Evolutionary conservation across 2,113 vertebrate species (phyloP).

Genomic region (Formicarius rufipectus): DNA sequence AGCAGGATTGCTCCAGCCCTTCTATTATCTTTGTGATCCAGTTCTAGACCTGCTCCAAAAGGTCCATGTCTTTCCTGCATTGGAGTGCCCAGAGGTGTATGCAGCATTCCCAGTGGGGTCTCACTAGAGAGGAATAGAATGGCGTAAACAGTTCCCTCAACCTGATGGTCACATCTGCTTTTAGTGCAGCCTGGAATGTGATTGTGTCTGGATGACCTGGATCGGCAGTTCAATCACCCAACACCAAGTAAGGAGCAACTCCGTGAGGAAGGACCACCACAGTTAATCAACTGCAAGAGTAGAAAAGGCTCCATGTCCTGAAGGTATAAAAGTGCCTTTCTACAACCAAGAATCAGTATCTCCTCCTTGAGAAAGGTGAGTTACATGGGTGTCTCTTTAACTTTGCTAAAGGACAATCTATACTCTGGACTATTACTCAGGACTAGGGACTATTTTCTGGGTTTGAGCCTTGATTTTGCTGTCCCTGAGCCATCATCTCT

Average conservation of each 20-base stretch:
- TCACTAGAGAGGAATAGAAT: not conserved
- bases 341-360: not conserved
- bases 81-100: not conserved
- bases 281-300: not conserved
- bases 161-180: not conserved
- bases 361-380: not conserved
- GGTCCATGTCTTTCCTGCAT: not conserved
- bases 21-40: not conserved
- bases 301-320: fast-evolving
- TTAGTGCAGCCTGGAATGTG: not conserved
- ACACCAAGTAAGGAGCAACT: not conserved
- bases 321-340: not conserved
- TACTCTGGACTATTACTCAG: too few species aligned
- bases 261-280: not conserved
- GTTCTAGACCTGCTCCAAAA: not conserved
- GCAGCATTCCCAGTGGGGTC: too few species aligned
- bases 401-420: not conserved
- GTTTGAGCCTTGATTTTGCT: not conserved
- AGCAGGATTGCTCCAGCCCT: not conserved
- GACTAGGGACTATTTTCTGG: not conserved
- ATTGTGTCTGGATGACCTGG: not conserved
- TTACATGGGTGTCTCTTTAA: not conserved
- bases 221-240: not conserved
- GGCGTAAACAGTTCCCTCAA: not conserved
- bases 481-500: not conserved